These are phyloP conservation scores for Mallotus villosus DNA, from an alignment of 2,797 vertebrate genomes.

Conservation along the genomic window DNA sequence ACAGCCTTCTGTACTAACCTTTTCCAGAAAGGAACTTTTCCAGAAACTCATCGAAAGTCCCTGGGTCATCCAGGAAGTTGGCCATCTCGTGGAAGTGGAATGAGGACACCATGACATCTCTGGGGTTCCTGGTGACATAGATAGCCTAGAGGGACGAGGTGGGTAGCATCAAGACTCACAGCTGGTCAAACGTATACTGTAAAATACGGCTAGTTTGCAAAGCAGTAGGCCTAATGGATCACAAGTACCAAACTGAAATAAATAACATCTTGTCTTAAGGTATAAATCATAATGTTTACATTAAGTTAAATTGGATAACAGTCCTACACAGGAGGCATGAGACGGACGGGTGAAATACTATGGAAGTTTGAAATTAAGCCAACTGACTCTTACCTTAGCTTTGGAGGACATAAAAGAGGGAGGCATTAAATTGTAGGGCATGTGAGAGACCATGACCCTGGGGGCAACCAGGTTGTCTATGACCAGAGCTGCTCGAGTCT, in stretches of 20 bases:
- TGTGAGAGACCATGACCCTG: slow-evolving; percentile 80
- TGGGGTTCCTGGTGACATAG: slow-evolving; percentile 82
- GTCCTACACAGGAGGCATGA: too few species aligned
- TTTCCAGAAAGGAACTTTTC: slow-evolving; percentile 69
- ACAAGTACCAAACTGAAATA: too few species aligned
- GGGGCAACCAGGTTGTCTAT: slow-evolving; percentile 65
- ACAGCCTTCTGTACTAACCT: slow-evolving; percentile 57
- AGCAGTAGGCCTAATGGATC: too few species aligned
- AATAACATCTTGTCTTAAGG: too few species aligned
- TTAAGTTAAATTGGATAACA: too few species aligned
- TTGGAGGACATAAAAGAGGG: slow-evolving; percentile 74
- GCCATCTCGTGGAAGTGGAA: slow-evolving; percentile 84
- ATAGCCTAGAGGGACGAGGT: slow-evolving; percentile 66
- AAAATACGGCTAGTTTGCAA: neutral
- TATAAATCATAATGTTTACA: too few species aligned
- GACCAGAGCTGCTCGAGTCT: slow-evolving; percentile 49
- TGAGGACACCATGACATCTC: slow-evolving; percentile 80
- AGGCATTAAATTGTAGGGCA: slow-evolving; percentile 77
- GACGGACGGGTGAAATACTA: neutral
- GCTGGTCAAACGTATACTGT: too few species aligned
- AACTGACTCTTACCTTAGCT: slow-evolving; percentile 76
- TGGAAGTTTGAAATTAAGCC: neutral
- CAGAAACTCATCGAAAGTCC: slow-evolving; percentile 80
- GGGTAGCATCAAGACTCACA: too few species aligned
- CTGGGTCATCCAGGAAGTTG: slow-evolving; percentile 78